A percentile compares a stretch with the other conserved stretches of the same genome.
phyloP scores from a whole-genome alignment of 2,888 invertebrate species.

The Sylvicola fuscatus region DNA sequence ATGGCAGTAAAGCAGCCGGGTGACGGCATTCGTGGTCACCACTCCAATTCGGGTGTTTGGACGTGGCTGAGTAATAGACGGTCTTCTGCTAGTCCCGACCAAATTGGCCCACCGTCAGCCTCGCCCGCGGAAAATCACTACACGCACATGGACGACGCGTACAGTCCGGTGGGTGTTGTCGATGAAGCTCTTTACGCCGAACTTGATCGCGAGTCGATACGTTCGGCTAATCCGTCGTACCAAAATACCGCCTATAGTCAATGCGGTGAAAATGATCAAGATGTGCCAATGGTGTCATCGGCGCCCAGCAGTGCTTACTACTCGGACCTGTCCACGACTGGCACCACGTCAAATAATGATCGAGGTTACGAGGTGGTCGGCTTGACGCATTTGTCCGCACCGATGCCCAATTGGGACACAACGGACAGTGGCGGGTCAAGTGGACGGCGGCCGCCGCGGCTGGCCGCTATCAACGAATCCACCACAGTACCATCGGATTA shows the following conservation, averaged over 20 bases:
- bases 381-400: conserved; percentile 28
- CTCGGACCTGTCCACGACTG: conserved; percentile 39
- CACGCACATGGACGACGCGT: conserved; percentile 45
- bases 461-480: conserved; percentile 36
- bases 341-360: conserved; percentile 26
- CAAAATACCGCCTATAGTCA: conserved; percentile 47
- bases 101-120: conserved; percentile 29
- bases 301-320: conserved; percentile 59
- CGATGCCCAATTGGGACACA: conserved; percentile 24
- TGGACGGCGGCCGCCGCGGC: conserved; percentile 23
- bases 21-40: conserved; percentile 25
- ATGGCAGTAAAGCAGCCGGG: conserved; percentile 21
- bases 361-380: conserved; percentile 40
- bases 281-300: conserved; percentile 32
- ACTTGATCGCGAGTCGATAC: conserved; percentile 36
- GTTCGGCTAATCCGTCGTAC: conserved; percentile 36
- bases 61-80: conserved; percentile 23
- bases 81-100: conserved; percentile 25
- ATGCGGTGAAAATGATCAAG: conserved; percentile 27
- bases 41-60: conserved; percentile 25
- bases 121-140: conserved; percentile 46
- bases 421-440: conserved; percentile 11
- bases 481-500: conserved; percentile 36
- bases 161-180: conserved; percentile 28
- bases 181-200: conserved; percentile 51